Conservation (phyloP, 2,113 vertebrate genomes). For the Scomber japonicus region DNA sequence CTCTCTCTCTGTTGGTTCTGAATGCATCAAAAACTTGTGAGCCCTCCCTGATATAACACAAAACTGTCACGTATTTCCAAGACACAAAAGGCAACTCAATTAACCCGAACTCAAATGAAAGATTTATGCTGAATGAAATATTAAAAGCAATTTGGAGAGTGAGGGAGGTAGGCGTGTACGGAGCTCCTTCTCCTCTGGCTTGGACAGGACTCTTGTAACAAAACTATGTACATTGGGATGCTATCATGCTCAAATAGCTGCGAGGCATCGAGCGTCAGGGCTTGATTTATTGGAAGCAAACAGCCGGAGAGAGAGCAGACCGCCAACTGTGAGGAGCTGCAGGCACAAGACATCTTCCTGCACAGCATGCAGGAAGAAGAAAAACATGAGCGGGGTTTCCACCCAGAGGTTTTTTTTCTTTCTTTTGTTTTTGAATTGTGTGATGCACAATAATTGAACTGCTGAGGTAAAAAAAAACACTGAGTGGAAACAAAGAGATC, state of each 20-base stretch:
- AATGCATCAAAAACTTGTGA: neutral
- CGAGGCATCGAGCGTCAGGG: constrained; percentile 8
- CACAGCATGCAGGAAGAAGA: too few species aligned
- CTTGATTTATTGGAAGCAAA: constrained; percentile 53
- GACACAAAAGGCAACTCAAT: neutral
- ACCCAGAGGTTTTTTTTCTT: neutral
- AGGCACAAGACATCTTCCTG: too few species aligned
- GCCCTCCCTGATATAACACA: neutral
- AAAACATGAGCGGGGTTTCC: too few species aligned
- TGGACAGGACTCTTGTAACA: constrained; percentile 2
- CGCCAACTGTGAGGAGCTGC: constrained; percentile 22
- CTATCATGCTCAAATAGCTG: constrained; percentile 37
- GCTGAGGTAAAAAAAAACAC: neutral
- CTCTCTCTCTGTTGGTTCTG: neutral
- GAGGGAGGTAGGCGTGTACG: too few species aligned
- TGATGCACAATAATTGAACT: neutral
- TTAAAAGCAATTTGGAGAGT: neutral
- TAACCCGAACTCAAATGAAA: constrained; percentile 20
- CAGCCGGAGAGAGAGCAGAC: constrained; percentile 10
- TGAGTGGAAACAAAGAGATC: neutral
- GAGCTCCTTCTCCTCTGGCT: neutral
- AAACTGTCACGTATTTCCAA: neutral
- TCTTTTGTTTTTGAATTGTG: neutral
- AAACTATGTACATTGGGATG: constrained; percentile 21
- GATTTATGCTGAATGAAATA: neutral